These are phyloP conservation scores for Telmatherina bonti DNA, from an alignment of 2,797 vertebrate species.

Conservation along the genomic window DNA sequence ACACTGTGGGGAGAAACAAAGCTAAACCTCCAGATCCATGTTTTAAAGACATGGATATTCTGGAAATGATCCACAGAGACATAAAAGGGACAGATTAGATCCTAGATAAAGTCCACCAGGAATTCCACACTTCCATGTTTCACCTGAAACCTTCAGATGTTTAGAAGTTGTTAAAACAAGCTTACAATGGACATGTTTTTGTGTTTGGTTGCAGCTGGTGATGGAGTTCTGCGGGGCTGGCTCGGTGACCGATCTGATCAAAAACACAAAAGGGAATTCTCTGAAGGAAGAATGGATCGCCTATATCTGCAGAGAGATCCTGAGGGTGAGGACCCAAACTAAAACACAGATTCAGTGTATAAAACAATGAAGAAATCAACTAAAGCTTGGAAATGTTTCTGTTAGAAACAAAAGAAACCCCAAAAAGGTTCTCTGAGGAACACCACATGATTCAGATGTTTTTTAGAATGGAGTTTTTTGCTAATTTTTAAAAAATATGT, in stretches of 20 bases:
- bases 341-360: background rate
- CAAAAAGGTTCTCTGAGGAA: background rate
- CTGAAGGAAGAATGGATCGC: slow-evolving; percentile 98
- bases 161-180: background rate
- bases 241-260: slow-evolving; percentile 96
- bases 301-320: slow-evolving; percentile 97
- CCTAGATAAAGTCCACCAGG: background rate
- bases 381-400: background rate
- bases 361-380: too few relatives aligned
- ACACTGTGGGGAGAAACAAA: background rate
- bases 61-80: background rate
- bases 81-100: background rate
- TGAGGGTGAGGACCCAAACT: slow-evolving; percentile 83
- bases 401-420: background rate
- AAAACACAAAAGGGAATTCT: slow-evolving; percentile 98
- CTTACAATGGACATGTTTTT: background rate
- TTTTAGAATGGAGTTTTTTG: background rate
- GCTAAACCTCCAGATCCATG: background rate
- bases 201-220: slow-evolving; percentile 86
- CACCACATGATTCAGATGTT: background rate
- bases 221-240: slow-evolving; percentile 99
- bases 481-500: background rate
- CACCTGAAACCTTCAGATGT: too few relatives aligned
- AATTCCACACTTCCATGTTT: too few relatives aligned
- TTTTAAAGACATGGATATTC: background rate